Percentiles rank a stretch among this genome's conserved stretches.
Evolutionary conservation across 2,888 invertebrate genomes (phyloP).

Genomic region (Adela reaumurella): DNA sequence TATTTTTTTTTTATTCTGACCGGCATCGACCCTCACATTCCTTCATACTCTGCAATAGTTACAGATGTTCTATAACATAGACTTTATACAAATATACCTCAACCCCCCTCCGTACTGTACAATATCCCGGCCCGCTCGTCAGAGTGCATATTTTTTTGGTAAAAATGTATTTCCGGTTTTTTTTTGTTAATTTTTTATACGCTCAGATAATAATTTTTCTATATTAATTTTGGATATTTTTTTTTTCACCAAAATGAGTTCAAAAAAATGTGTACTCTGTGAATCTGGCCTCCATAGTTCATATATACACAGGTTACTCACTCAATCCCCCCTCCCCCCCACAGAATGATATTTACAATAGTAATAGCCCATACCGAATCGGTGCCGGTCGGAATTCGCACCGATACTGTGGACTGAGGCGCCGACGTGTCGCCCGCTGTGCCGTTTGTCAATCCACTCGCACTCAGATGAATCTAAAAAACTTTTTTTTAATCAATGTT

Average conservation of each 20-base stretch:
- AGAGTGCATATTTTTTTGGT: not conserved
- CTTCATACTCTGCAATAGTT: not conserved
- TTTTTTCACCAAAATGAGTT: too few relatives aligned
- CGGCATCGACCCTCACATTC: not conserved
- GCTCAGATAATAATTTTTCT: too few relatives aligned
- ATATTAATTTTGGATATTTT: too few relatives aligned
- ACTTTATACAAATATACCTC: not conserved
- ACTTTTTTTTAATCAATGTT: too few relatives aligned
- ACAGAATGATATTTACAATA: not conserved
- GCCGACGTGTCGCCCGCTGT: constrained; percentile 13
- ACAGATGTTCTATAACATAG: not conserved
- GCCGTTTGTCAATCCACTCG: constrained; percentile 27
- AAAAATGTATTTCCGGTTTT: too few relatives aligned
- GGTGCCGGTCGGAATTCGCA: not conserved
- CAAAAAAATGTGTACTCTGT: not conserved
- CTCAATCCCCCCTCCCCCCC: too few relatives aligned
- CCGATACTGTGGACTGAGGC: not conserved
- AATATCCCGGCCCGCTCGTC: not conserved
- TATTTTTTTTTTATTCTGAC: not conserved
- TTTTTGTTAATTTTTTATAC: too few relatives aligned
- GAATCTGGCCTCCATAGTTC: too few relatives aligned
- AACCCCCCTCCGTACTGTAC: not conserved
- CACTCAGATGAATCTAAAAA: constrained; percentile 35
- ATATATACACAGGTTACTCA: not conserved
- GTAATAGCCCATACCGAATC: not conserved